Conservation (phyloP, 2,797 vertebrate genomes). For the Crocidura indochinensis region DNA sequence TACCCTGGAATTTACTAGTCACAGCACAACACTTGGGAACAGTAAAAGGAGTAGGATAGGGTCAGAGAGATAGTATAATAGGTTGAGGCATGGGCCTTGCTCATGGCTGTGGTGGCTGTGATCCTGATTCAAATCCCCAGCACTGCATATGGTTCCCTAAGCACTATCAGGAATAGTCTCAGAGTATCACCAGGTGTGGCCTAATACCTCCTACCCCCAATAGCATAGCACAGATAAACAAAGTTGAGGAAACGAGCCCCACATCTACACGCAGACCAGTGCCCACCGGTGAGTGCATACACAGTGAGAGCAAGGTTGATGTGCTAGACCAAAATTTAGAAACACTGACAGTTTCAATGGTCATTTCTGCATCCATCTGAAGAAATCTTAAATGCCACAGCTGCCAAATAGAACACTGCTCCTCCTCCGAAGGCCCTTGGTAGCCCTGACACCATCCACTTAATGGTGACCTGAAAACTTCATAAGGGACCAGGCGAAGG, state of each 20-base stretch:
- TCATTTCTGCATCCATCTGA: slow-evolving; percentile 74
- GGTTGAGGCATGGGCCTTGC: no score
- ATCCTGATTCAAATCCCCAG: no score
- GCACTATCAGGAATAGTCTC: no score
- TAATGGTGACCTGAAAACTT: slow-evolving; percentile 78
- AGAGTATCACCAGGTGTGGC: neutral
- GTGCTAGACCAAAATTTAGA: slow-evolving; percentile 58
- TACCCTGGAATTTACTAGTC: neutral
- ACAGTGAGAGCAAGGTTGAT: neutral
- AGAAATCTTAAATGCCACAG: slow-evolving; percentile 75
- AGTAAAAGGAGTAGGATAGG: accelerated
- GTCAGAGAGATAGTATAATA: no score
- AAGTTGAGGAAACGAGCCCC: neutral
- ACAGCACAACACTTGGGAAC: neutral
- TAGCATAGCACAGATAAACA: neutral
- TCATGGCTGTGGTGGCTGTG: no score
- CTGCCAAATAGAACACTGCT: slow-evolving; percentile 68
- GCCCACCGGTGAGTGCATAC: neutral
- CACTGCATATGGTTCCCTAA: no score
- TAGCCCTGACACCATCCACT: slow-evolving; percentile 76
- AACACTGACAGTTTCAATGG: slow-evolving; percentile 4
- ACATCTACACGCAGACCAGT: neutral
- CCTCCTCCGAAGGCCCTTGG: slow-evolving; percentile 50
- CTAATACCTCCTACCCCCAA: neutral
- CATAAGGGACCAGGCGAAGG: slow-evolving; percentile 60